Evolutionary conservation across 2,797 vertebrate genomes (phyloP).

Genomic region (Telmatherina bonti): DNA sequence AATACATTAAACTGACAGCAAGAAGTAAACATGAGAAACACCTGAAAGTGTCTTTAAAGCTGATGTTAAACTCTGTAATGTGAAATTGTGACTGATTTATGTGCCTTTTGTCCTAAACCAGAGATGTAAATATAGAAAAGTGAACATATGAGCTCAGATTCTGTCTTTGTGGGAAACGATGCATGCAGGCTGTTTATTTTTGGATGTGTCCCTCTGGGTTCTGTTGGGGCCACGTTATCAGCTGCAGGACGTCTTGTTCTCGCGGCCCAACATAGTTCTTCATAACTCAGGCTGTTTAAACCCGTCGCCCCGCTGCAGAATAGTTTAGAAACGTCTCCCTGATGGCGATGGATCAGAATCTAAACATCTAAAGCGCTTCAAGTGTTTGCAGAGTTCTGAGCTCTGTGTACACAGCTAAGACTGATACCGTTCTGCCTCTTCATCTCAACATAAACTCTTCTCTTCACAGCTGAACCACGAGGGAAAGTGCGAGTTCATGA

Average conservation of each 20-base stretch:
- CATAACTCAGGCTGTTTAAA: constrained; percentile 10
- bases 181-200: constrained; percentile 7
- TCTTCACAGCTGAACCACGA: constrained; percentile 81
- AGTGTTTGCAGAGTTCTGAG: background rate
- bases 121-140: background rate
- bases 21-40: too few species aligned
- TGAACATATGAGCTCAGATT: background rate
- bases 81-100: background rate
- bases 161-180: constrained; percentile 10
- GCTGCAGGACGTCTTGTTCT: constrained; percentile 12
- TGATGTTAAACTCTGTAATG: background rate
- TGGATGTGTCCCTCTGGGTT: constrained; percentile 4
- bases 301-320: background rate
- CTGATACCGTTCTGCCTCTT: background rate
- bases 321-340: background rate
- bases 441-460: constrained; percentile 16
- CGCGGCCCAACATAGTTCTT: constrained; percentile 7
- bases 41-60: too few species aligned
- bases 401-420: background rate
- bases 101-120: background rate
- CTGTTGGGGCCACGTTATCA: background rate
- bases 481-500: constrained; percentile 86
- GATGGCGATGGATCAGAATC: background rate
- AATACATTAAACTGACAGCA: too few species aligned
- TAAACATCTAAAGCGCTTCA: constrained; percentile 3